phyloP scores from a whole-genome alignment of 2,797 vertebrate genomes.

The Crenichthys baileyi region DNA sequence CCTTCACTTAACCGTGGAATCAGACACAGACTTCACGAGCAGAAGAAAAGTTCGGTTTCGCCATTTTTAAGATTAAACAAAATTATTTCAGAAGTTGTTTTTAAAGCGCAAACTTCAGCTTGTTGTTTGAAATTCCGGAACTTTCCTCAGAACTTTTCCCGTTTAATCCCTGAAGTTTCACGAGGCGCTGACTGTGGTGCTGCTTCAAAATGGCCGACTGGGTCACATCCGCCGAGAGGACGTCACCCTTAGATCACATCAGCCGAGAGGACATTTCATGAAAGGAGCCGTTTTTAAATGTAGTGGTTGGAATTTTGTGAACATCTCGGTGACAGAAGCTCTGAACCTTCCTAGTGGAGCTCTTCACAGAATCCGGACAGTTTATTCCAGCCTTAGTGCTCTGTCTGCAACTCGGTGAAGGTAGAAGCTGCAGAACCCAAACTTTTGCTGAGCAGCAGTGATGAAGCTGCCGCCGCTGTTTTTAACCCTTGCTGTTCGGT shows the following conservation, averaged over 20 bases:
- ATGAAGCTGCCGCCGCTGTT: not conserved
- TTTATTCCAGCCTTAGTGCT: not conserved
- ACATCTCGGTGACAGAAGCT: not conserved
- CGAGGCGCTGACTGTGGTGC: slow-evolving; percentile 76
- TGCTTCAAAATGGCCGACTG: slow-evolving; percentile 90
- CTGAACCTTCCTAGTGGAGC: not conserved
- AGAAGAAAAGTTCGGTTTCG: not conserved
- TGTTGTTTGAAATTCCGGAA: not conserved
- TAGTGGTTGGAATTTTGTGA: not conserved
- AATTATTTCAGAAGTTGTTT: not conserved
- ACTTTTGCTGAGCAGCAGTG: not conserved
- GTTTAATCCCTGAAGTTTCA: not conserved
- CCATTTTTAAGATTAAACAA: not conserved
- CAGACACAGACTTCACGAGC: not conserved
- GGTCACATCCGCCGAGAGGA: not conserved
- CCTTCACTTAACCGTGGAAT: not conserved
- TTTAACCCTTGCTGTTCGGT: not conserved
- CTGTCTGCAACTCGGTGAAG: not conserved
- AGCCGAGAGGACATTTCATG: not conserved
- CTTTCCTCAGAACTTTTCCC: not conserved
- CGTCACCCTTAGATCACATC: not conserved
- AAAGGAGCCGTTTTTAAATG: not conserved
- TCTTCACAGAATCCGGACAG: no score
- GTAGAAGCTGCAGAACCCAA: not conserved
- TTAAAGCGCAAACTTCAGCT: not conserved